Percentiles rank a stretch among this genome's conserved stretches.
Conservation (phyloP, 2,888 invertebrate genomes). For the Drosophila merina region DNA sequence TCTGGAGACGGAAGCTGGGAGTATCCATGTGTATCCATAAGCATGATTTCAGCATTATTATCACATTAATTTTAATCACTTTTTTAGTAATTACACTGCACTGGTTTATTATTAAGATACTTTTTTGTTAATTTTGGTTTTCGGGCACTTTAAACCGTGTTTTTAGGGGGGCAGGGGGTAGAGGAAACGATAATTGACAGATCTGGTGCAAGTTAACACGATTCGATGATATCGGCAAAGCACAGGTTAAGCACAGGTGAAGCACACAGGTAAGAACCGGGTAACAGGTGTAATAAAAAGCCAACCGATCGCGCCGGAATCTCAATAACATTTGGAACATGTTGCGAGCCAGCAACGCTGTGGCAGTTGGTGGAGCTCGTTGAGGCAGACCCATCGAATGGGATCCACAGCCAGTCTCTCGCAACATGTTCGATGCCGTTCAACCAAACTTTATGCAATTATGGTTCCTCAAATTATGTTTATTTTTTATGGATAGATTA, state of each 20-base stretch:
- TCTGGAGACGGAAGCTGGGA: conserved; percentile 16
- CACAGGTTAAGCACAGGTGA: conserved; percentile 18
- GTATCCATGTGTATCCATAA: conserved; percentile 22
- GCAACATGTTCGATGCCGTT: not conserved
- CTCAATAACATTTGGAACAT: not conserved
- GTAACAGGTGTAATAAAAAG: conserved; percentile 50
- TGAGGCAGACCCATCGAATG: not conserved
- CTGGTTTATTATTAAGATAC: conserved; percentile 2
- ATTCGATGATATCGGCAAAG: conserved; percentile 32
- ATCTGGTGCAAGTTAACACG: conserved; percentile 71
- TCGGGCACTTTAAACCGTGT: conserved; percentile 35
- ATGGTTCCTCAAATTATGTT: too few relatives aligned
- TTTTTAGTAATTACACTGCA: conserved; percentile 26
- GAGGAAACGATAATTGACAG: conserved; percentile 71
- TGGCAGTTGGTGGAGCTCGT: too few relatives aligned
- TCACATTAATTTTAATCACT: conserved; percentile 2
- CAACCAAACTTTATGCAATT: not conserved
- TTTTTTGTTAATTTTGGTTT: conserved; percentile 8
- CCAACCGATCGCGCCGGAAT: conserved; percentile 81
- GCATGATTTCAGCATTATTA: conserved; percentile 14
- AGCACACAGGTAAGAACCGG: conserved; percentile 53
- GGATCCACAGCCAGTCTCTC: not conserved
- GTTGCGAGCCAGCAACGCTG: not conserved
- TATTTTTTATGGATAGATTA: too few relatives aligned
- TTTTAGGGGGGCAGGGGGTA: not conserved